These are phyloP conservation scores for Phataginus tricuspis DNA, from an alignment of 2,797 vertebrate genomes.

Conservation along the genomic window DNA sequence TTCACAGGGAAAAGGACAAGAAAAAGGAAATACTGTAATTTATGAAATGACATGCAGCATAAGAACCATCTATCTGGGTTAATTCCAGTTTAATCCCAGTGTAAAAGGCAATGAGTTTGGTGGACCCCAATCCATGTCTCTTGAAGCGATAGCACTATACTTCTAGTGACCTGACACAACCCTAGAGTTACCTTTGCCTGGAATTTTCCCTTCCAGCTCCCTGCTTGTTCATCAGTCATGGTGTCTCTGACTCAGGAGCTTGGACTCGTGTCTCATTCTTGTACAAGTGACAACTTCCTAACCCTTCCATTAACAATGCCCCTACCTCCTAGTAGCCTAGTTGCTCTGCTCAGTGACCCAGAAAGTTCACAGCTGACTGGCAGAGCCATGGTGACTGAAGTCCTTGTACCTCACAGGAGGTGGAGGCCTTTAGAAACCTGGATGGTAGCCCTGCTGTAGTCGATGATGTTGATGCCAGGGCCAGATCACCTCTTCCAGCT, in stretches of 20 bases:
- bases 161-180: background rate
- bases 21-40: slow-evolving; percentile 47
- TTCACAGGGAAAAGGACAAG: slow-evolving; percentile 40
- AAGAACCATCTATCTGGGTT: slow-evolving; percentile 36
- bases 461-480: background rate
- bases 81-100: slow-evolving; percentile 29
- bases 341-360: slow-evolving; percentile 22
- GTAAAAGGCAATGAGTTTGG: background rate
- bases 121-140: background rate
- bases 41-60: slow-evolving; percentile 49
- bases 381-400: background rate
- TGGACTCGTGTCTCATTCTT: slow-evolving; percentile 10
- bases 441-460: background rate
- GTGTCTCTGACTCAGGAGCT: background rate
- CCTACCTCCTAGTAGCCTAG: background rate
- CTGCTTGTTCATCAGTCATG: background rate
- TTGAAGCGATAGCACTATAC: background rate
- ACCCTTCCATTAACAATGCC: background rate
- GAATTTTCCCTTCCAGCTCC: background rate
- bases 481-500: background rate
- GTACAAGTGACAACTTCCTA: background rate
- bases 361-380: background rate
- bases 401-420: background rate
- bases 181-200: background rate
- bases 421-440: background rate